Conservation (phyloP, 2,113 vertebrate genomes). For the Erinaceus europaeus region DNA sequence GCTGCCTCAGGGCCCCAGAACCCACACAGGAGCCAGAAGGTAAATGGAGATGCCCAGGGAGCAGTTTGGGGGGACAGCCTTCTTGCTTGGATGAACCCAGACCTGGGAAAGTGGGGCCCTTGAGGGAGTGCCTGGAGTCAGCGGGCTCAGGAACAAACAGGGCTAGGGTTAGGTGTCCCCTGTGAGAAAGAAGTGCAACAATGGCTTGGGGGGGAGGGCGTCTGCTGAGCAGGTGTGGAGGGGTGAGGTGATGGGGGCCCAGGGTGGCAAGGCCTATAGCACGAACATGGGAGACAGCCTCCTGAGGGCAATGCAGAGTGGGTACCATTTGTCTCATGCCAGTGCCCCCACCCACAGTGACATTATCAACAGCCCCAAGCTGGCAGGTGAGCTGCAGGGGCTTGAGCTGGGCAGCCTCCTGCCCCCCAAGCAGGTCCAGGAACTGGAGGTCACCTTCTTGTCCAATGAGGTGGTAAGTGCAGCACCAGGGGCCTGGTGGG, state of each 20-base stretch:
- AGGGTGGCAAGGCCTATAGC: too few species aligned
- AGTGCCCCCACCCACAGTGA: constrained; percentile 79
- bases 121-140: background rate
- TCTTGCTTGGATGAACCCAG: too few species aligned
- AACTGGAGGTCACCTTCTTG: constrained; percentile 85
- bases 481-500: background rate
- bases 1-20: background rate
- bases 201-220: background rate
- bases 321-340: background rate
- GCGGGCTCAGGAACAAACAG: too few species aligned
- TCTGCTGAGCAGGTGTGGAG: background rate
- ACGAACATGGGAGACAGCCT: too few species aligned
- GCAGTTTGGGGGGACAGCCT: too few species aligned
- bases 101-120: too few species aligned
- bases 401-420: constrained; percentile 85
- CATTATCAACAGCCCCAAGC: constrained; percentile 82
- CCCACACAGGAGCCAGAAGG: background rate
- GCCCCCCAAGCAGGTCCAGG: constrained; percentile 67
- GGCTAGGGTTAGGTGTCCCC: background rate
- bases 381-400: constrained; percentile 81
- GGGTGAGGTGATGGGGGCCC: too few species aligned
- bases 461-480: constrained; percentile 84
- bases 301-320: accelerated
- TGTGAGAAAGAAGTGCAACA: too few species aligned
- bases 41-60: background rate